These are phyloP conservation scores for Edolisoma coerulescens DNA, from an alignment of 2,113 vertebrate genomes.

Conservation along the genomic window DNA sequence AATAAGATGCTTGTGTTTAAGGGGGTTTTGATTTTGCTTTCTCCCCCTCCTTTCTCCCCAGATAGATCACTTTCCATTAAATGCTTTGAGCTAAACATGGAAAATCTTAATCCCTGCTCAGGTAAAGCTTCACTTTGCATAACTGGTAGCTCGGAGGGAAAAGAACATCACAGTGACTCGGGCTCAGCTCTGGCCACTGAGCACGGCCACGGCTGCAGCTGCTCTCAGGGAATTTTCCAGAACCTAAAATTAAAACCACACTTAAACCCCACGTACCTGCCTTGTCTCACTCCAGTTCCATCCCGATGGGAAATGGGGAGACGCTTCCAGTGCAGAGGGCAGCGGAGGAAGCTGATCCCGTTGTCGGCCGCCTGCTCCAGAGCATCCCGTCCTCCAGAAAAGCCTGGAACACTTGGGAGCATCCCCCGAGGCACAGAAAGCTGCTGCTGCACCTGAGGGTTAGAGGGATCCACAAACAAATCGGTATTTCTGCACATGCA, in stretches of 20 bases:
- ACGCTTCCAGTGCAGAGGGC: not conserved
- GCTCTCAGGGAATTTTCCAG: not conserved
- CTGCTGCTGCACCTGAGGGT: not conserved
- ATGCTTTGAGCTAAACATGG: not conserved
- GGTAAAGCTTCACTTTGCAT: not conserved
- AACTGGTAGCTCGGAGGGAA: not conserved
- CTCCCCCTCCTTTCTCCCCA: not conserved
- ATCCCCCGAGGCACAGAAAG: fast-evolving
- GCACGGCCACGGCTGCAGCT: not conserved
- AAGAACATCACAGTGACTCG: not conserved
- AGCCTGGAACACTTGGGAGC: not conserved
- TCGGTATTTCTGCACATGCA: not conserved
- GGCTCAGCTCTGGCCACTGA: not conserved
- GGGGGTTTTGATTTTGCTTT: not conserved
- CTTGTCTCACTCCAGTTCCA: fast-evolving
- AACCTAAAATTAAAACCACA: not conserved
- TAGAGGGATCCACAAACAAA: too few relatives aligned
- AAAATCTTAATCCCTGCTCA: not conserved
- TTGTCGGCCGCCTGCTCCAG: not conserved
- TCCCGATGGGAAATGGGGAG: fast-evolving
- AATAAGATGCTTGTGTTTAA: not conserved
- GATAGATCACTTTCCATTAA: not conserved
- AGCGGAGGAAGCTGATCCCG: fast-evolving
- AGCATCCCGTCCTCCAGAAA: not conserved
- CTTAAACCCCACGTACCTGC: not conserved